Evolutionary conservation across 2,797 vertebrate species (phyloP), one percentile per base, ranked within the genome.

Genomic region (Aeoliscus strigatus): DNA sequence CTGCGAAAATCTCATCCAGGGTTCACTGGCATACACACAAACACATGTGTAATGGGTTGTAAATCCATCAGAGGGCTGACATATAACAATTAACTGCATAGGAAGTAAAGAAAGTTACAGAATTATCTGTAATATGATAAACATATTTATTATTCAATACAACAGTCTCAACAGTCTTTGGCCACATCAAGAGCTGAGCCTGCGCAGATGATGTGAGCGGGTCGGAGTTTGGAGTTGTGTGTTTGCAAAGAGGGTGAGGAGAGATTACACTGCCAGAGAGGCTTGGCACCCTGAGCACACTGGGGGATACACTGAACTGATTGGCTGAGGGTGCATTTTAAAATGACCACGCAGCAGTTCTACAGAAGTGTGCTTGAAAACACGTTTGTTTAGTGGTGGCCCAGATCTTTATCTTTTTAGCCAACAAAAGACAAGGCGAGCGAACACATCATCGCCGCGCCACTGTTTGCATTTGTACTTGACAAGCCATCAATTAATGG

Each of bases 341-440:
- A 84, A 86, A 51, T 63, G 77, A 75, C 68, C 80, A 82, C 73
- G 46, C 79, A 81, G 82, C 81, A 70, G 60, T 83, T 81, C 61
- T 59, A 75, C 62, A 68, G 70, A 70, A 63, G 64, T 36, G 21
- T 23, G n/a, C n/a, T n/a, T 23, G 4, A 23, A 23, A 28, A 28
- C 58, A 42, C 64, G 51, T 71, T 59, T 75, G 73, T 69, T 61
- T 12, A 32, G 17, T 44, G 9, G 39, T 48, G 47, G 61, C 70
- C 57, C 51, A n/a, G n/a, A n/a, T n/a, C n/a, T n/a, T 39, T 39
- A 56, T 41, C 23, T 56, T 57, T 51, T 53, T 42, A 46, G 32
- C 32, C 4, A 58, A 68, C 52, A 66, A 73, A 74, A 61, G 45
- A 51, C 21, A n/a, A 58, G 24, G 53, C 25, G 14, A 56, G 40